Evolutionary conservation across 2,113 vertebrate species (phyloP).

Genomic region (Callipepla californica): DNA sequence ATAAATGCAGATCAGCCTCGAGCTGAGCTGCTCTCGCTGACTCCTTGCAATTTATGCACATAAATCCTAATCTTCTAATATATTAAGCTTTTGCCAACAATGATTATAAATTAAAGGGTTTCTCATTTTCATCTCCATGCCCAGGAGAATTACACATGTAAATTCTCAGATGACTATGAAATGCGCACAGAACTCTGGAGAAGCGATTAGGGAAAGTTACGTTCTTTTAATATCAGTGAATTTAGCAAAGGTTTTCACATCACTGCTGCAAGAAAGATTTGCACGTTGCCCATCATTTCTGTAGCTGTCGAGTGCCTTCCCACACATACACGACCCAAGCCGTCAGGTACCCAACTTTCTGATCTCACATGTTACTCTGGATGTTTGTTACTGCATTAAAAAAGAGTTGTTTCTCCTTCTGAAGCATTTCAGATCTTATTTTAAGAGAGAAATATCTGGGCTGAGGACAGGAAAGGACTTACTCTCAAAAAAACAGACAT

Average conservation of each 20-base stretch:
- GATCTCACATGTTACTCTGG: rapidly evolving
- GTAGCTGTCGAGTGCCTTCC: not conserved
- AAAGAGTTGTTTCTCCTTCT: not conserved
- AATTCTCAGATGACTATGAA: not conserved
- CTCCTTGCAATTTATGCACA: conserved; percentile 4
- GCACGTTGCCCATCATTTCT: not conserved
- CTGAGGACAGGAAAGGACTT: not conserved
- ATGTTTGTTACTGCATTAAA: not conserved
- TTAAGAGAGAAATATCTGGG: not conserved
- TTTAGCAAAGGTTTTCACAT: not conserved
- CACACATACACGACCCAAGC: not conserved
- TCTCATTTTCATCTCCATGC: not conserved
- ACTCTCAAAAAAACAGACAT: not conserved
- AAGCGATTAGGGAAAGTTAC: not conserved
- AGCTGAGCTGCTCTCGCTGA: conserved; percentile 10
- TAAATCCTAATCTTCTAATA: conserved; percentile 34
- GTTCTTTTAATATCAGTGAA: not conserved
- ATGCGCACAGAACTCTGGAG: not conserved
- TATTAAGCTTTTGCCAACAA: conserved; percentile 54
- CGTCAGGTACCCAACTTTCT: not conserved
- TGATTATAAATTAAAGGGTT: conserved; percentile 65
- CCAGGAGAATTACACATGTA: not conserved
- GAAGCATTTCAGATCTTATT: not conserved
- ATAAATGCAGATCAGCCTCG: not conserved
- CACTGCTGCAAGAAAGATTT: not conserved